Base-by-base conservation (phyloP, 2,797 vertebrate species). In the Percopsis omiscomaycus region DNA sequence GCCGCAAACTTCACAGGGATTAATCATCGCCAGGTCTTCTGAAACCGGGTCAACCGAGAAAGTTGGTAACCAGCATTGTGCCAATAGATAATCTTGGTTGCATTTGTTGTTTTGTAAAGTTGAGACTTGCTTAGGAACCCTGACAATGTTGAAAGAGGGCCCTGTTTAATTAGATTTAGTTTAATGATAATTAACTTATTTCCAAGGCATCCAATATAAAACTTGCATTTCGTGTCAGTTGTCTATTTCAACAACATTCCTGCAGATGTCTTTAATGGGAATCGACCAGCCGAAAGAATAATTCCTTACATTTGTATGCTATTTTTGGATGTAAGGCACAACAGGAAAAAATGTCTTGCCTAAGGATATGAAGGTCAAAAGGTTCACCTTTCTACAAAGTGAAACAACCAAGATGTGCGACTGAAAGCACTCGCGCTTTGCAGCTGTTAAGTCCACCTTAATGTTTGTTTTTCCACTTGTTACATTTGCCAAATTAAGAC, bases 191-290 rank as follows among this genome's bases (percentile, higher is more conserved):
- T 22, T 22, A 22, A 22, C 22, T 37, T 37, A 37, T 37, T 37
- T 37, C 32, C 32, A 37, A 37, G 32, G 32, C 32, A 37, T 2
- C 32, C 8, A 37, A 37, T 6, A 37, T 5, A 37, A 37, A 37
- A 37, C 32, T 37, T 5, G 5, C 3, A 2, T 3, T 37, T 37
- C 2, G 32, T 32, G 30, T 32, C 72, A 73, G 2, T 62, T 74
- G 57, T 61, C 63, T 59, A 44, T 76, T 64, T 77, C 53, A 22
- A 58, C 47, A 70, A 48, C 55, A 68, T 82, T 78, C 78, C 79
- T 13, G 59, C 84, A 86, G 75, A 86, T 85, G 82, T 85, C 87
- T 78, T 72, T 57, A 79, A 81, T 82, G 80, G 74, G 63, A 73
- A 67, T 59, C 1, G 1, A 29, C 42, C 13, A 66, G 74, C 67